Percentiles rank a stretch among this genome's conserved stretches.
Evolutionary conservation across 2,113 vertebrate species (phyloP).

Genomic region (Morone chrysops): DNA sequence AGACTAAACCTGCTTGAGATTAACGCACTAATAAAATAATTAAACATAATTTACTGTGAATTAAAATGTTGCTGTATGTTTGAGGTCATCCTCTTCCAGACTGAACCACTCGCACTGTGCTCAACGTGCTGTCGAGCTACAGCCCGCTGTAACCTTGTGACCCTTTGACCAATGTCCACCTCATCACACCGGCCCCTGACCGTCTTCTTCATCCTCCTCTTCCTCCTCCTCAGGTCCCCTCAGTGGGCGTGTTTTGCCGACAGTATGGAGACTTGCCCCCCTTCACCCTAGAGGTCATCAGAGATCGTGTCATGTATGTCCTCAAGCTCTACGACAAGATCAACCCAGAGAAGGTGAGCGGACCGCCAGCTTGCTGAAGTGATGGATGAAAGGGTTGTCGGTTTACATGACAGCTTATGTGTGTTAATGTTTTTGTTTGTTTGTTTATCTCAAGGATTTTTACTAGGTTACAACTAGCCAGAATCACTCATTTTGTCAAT

Average conservation of each 20-base stretch:
- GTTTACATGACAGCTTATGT: not conserved
- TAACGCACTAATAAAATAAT: not conserved
- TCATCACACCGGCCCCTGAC: not conserved
- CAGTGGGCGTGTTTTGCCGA: slow-evolving; percentile 75
- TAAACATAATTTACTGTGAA: not conserved
- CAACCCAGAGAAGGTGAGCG: slow-evolving; percentile 90
- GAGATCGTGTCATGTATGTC: slow-evolving; percentile 93
- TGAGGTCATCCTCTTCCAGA: not conserved
- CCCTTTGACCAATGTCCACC: not conserved
- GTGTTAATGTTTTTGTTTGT: not conserved
- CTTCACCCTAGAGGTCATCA: slow-evolving; percentile 89
- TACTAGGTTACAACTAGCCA: too few relatives aligned
- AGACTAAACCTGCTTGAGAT: not conserved
- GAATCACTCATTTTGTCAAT: not conserved
- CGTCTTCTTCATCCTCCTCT: not conserved
- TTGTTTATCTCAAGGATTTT: not conserved
- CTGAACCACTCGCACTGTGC: too few relatives aligned
- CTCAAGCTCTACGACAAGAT: slow-evolving; percentile 98
- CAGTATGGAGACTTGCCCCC: slow-evolving; percentile 89
- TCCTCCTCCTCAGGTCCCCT: slow-evolving; percentile 71
- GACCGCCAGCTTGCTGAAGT: fast-evolving
- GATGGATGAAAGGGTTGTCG: not conserved
- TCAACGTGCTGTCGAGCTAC: not conserved
- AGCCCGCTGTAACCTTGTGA: not conserved
- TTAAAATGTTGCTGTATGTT: not conserved